These are phyloP conservation scores for Leptoteleia sp. DNA, from an alignment of 1,140 invertebrate species.

Conservation along the genomic window DNA sequence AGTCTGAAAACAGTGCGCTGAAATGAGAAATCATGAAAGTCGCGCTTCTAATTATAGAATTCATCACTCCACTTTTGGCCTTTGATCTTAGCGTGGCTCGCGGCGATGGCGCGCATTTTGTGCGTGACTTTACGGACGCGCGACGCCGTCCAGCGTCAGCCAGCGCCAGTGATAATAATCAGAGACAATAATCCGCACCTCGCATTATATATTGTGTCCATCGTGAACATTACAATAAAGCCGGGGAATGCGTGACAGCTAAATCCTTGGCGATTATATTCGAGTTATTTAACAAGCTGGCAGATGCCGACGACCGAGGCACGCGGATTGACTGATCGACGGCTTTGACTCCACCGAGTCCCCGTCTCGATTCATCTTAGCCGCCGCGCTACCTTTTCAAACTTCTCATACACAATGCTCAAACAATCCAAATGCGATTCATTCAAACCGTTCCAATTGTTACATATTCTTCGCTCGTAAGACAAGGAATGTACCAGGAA, in stretches of 20 bases:
- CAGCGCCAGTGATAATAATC: conserved; percentile 45
- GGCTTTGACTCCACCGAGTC: conserved; percentile 31
- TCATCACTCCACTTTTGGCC: conserved; percentile 52
- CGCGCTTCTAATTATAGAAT: conserved; percentile 58
- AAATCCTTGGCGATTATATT: conserved; percentile 66
- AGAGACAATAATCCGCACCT: conserved; percentile 45
- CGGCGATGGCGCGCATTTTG: conserved; percentile 34
- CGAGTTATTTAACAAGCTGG: conserved; percentile 62
- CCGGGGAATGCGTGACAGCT: conserved; percentile 63
- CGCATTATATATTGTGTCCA: conserved; percentile 32
- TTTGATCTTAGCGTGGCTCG: conserved; percentile 53
- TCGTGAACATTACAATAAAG: conserved; percentile 51
- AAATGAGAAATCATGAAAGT: conserved; percentile 60
- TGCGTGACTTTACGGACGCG: conserved; percentile 33
- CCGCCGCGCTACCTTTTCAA: conserved; percentile 5
- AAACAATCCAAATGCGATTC: background rate
- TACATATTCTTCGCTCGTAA: too few relatives aligned
- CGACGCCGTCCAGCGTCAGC: conserved; percentile 5
- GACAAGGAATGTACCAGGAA: too few relatives aligned
- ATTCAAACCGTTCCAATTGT: too few relatives aligned
- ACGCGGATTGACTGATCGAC: conserved; percentile 56
- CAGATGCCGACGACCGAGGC: conserved; percentile 45
- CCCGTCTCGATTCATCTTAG: conserved; percentile 15
- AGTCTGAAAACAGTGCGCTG: conserved; percentile 46
- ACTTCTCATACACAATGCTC: conserved; percentile 5